Base-by-base conservation (phyloP, 2,888 invertebrate species). In the Stramonita haemastoma region DNA sequence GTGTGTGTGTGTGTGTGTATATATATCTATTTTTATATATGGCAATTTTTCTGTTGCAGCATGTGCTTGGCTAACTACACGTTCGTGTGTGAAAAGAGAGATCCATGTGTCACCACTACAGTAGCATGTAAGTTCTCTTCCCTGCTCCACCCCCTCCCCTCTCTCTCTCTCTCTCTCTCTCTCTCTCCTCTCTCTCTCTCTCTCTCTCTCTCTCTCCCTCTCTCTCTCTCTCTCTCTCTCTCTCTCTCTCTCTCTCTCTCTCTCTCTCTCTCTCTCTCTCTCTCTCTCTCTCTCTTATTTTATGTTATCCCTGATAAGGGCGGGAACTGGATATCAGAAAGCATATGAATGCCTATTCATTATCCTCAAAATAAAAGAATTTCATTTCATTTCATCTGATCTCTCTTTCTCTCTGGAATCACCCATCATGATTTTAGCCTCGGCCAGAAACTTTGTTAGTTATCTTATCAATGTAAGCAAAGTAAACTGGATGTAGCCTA, bases 171-270 rank as follows among this genome's bases (percentile, higher is more conserved):
- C 73, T 32, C 79, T 46, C 46, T 36, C 11, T 5, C 32, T 32
- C 77, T 77, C 11, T 32, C 32, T 77, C 1, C 29, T 4, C 32
- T 26, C n/a, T 73, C n/a, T 73, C 73, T 15, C 22, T 73, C 6
- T 26, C n/a, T 73, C 17, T 73, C 73, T 15, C 19, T 60, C 19
- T 19, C 60, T 60, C 60, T 60, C 60, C 60, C 19, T 60, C 60
- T 19, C 19, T 60, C 11, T 60, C 77, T 77, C 79, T 79, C 79
- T 79, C 79, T 79, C 79, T 79, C 79, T 79, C 79, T 79, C 79
- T 79, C 34, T 79, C 79, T 79, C 79, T 79, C 34, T 79, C 79
- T 79, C 79, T 79, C 34, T 79, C 81, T 36, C 81, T 36, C 81
- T 81, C 81, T 36, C 81, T 36, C 36, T 17, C 11, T 81, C 34